These are phyloP conservation scores for Xylota sylvarum DNA, from an alignment of 2,888 invertebrate species.

Conservation along the genomic window DNA sequence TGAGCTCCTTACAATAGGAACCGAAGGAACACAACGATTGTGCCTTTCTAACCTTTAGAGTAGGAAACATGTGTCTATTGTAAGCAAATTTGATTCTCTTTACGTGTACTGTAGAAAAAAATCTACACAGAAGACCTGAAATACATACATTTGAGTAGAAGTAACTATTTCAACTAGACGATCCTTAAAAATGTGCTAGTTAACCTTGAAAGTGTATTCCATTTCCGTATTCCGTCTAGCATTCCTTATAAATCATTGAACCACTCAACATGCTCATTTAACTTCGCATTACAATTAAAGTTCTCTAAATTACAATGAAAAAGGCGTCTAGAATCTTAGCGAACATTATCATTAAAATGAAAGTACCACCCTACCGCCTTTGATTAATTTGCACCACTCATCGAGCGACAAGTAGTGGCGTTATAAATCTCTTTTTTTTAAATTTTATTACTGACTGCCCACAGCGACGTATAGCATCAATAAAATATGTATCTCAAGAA, in stretches of 20 bases:
- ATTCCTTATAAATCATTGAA: slow-evolving; percentile 21
- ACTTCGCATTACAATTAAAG: background rate
- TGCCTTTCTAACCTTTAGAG: no score
- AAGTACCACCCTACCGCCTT: slow-evolving; percentile 14
- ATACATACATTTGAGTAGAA: no score
- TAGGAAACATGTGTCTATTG: no score
- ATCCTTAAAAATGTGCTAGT: background rate
- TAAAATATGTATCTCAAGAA: background rate
- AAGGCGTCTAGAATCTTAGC: background rate
- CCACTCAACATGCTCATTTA: background rate
- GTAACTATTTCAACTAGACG: no score
- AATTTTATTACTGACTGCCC: slow-evolving; percentile 11
- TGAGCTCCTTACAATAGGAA: no score
- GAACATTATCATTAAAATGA: background rate
- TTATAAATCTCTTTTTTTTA: slow-evolving; percentile 25
- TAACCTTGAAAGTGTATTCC: background rate
- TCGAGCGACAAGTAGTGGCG: background rate
- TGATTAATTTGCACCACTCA: slow-evolving; percentile 37
- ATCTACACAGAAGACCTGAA: no score
- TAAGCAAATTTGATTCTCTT: no score
- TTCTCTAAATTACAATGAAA: background rate
- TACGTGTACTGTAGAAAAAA: no score
- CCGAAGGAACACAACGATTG: no score
- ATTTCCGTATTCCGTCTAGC: slow-evolving; percentile 14
- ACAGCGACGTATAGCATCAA: slow-evolving; percentile 11